Evolutionary conservation across 1,140 invertebrate genomes (phyloP).

Genomic region (Rhopalosiphum padi): DNA sequence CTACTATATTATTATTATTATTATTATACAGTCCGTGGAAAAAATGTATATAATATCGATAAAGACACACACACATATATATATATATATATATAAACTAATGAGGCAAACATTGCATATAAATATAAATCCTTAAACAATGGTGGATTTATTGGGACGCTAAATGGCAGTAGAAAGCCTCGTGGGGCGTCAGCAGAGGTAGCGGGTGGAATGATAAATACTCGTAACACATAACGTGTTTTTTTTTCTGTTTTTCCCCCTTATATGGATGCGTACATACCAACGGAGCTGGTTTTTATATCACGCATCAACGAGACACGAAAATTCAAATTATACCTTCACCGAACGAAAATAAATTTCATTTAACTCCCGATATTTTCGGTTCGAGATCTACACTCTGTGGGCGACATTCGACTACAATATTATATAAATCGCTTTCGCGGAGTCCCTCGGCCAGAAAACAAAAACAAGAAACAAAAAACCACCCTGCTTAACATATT

Average conservation of each 20-base stretch:
- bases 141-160: neutral
- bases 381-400: neutral
- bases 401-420: neutral
- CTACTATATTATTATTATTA: neutral
- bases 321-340: neutral
- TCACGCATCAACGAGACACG: neutral
- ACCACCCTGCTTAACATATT: neutral
- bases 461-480: neutral
- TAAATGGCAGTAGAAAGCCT: neutral
- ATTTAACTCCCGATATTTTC: neutral
- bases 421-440: neutral
- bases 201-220: neutral
- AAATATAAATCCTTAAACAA: constrained; percentile 16
- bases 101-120: constrained; percentile 6
- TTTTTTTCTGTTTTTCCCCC: neutral
- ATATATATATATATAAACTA: neutral
- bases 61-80: too few relatives aligned
- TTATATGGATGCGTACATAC: neutral
- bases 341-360: neutral
- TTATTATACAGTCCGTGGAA: neutral
- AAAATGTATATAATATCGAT: neutral
- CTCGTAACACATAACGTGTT: too few relatives aligned
- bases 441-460: neutral
- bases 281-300: neutral
- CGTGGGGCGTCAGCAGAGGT: neutral